These are phyloP conservation scores for Poecile atricapillus DNA, from an alignment of 2,113 vertebrate species.

Conservation along the genomic window DNA sequence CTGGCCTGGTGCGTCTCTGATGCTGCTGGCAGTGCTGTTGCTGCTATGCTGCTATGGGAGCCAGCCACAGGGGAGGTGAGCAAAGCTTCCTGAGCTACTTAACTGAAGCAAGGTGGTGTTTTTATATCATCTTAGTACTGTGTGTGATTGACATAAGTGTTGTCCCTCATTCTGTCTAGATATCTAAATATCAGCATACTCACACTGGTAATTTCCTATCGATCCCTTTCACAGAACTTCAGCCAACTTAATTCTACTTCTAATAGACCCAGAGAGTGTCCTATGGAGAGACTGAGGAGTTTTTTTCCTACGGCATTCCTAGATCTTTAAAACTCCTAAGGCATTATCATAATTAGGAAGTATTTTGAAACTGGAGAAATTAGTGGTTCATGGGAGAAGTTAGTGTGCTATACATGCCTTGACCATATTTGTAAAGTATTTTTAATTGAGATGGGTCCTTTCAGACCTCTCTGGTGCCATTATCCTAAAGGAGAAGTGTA, in stretches of 20 bases:
- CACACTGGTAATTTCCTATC: neutral
- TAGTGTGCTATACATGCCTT: neutral
- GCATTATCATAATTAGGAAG: neutral
- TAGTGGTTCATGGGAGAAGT: neutral
- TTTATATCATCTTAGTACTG: neutral
- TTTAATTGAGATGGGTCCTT: neutral
- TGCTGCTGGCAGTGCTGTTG: constrained; percentile 85
- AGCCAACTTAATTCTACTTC: neutral
- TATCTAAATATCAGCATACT: neutral
- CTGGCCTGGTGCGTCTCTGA: constrained; percentile 91
- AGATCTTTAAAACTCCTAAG: neutral
- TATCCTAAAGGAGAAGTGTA: neutral
- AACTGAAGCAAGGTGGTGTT: neutral
- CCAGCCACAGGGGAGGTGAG: constrained; percentile 92
- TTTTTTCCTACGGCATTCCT: neutral
- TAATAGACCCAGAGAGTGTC: neutral
- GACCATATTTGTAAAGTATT: neutral
- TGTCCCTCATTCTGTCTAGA: neutral
- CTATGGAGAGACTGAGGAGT: neutral
- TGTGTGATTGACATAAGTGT: neutral
- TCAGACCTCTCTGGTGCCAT: neutral
- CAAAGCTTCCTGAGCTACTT: neutral
- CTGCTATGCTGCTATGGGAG: constrained; percentile 87
- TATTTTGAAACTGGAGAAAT: neutral
- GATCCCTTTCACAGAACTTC: neutral